These are phyloP conservation scores for Takifugu rubripes DNA, from an alignment of 2,797 vertebrate species.

Conservation along the genomic window DNA sequence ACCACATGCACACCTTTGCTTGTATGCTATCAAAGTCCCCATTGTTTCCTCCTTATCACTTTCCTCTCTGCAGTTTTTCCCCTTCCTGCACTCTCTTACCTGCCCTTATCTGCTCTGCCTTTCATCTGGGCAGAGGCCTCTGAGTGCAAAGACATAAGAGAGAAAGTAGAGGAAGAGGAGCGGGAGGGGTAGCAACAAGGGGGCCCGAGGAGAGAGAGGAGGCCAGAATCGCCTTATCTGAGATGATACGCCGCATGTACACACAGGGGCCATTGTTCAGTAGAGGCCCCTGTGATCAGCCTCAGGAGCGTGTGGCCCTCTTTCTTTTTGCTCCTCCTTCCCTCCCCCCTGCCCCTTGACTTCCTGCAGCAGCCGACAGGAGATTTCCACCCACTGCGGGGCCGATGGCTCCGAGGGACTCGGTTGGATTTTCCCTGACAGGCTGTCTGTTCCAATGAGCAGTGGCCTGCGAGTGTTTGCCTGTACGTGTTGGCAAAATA, in stretches of 20 bases:
- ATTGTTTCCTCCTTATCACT: constrained; percentile 68
- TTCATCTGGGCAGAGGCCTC: constrained; percentile 65
- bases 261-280: constrained; percentile 62
- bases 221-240: constrained; percentile 64
- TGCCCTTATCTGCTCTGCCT: constrained; percentile 64
- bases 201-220: constrained; percentile 54
- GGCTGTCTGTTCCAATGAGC: not conserved
- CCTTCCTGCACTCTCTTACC: constrained; percentile 67
- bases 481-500: no score
- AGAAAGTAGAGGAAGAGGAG: constrained; percentile 40
- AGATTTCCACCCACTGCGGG: constrained; percentile 11
- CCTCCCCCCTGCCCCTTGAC: constrained; percentile 32
- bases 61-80: constrained; percentile 58
- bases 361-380: constrained; percentile 18
- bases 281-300: constrained; percentile 69
- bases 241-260: constrained; percentile 34
- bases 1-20: constrained; percentile 29
- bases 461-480: no score
- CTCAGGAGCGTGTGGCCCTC: constrained; percentile 62
- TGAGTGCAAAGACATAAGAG: constrained; percentile 42
- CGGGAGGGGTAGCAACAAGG: constrained; percentile 42
- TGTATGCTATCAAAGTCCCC: constrained; percentile 58
- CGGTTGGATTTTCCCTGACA: constrained; percentile 14
- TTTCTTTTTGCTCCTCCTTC: constrained; percentile 47
- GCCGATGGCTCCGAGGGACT: constrained; percentile 19